A percentile compares a stretch with the other conserved stretches of the same genome.
Conservation (phyloP, 2,888 invertebrate species). For the Ceramica pisi region DNA sequence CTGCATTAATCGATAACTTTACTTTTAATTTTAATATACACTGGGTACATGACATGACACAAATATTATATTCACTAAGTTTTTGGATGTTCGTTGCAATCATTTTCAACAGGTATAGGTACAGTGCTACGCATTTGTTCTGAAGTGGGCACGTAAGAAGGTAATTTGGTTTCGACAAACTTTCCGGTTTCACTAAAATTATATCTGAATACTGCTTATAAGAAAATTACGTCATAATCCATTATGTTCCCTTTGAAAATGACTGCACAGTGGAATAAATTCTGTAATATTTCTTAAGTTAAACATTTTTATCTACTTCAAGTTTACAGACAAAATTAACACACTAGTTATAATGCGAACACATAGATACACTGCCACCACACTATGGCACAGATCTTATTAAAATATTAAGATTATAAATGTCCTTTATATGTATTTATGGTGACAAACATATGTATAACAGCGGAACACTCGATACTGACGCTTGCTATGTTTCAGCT, state of each 20-base stretch:
- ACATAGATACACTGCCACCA: constrained; percentile 86
- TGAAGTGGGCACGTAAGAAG: constrained; percentile 44
- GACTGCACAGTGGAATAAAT: constrained; percentile 61
- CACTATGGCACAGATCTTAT: constrained; percentile 90
- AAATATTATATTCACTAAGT: constrained; percentile 56
- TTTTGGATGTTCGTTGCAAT: constrained; percentile 47
- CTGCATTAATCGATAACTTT: constrained; percentile 55
- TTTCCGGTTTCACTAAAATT: constrained; percentile 54
- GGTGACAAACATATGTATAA: constrained; percentile 68
- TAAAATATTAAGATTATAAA: constrained; percentile 75
- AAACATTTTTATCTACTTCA: constrained; percentile 83
- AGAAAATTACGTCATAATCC: constrained; percentile 53
- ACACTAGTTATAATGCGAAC: constrained; percentile 85
- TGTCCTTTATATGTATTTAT: constrained; percentile 75
- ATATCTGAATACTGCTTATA: constrained; percentile 60
- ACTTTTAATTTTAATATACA: constrained; percentile 61
- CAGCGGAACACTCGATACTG: constrained; percentile 55
- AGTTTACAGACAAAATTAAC: constrained; percentile 86
- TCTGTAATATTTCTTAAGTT: constrained; percentile 80
- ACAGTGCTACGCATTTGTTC: constrained; percentile 55
- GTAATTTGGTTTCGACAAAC: constrained; percentile 39
- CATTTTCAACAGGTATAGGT: constrained; percentile 58
- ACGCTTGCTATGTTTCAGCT: constrained; percentile 50
- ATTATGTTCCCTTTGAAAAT: constrained; percentile 54
- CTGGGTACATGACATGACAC: constrained; percentile 61